These are phyloP conservation scores for Phocoena sinus DNA, from an alignment of 2,113 vertebrate genomes.

Conservation along the genomic window DNA sequence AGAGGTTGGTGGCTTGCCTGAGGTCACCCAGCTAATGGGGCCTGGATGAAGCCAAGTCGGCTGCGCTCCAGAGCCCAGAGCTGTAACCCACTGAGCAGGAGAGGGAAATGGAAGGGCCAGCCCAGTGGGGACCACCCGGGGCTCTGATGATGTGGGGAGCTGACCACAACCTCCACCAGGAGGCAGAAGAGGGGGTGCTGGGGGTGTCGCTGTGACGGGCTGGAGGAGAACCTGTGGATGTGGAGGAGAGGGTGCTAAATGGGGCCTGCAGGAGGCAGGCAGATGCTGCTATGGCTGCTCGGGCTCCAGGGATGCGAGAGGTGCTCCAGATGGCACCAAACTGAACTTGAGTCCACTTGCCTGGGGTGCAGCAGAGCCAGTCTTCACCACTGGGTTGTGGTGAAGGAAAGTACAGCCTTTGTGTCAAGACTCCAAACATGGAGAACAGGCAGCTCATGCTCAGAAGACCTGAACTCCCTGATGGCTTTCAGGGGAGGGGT, in stretches of 20 bases:
- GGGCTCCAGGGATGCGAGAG: neutral
- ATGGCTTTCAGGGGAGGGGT: no score
- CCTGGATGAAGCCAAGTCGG: neutral
- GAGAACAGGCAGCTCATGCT: no score
- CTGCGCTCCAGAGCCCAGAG: neutral
- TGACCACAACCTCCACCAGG: no score
- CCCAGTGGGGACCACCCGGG: neutral
- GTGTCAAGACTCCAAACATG: no score
- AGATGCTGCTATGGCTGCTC: neutral
- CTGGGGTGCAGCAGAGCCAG: no score
- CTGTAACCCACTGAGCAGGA: neutral
- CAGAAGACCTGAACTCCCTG: no score
- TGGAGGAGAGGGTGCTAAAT: neutral
- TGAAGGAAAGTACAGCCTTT: no score
- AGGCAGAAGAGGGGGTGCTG: neutral
- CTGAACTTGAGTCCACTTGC: no score
- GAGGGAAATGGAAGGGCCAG: neutral
- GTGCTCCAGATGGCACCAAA: neutral
- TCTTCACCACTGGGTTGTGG: no score
- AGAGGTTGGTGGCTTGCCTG: neutral
- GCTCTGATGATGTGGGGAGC: neutral
- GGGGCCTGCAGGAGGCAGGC: neutral
- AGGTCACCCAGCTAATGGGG: neutral
- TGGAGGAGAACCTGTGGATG: neutral
- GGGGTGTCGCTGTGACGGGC: neutral